These are phyloP conservation scores for Zingel zingel DNA, from an alignment of 2,113 vertebrate species.

Conservation along the genomic window DNA sequence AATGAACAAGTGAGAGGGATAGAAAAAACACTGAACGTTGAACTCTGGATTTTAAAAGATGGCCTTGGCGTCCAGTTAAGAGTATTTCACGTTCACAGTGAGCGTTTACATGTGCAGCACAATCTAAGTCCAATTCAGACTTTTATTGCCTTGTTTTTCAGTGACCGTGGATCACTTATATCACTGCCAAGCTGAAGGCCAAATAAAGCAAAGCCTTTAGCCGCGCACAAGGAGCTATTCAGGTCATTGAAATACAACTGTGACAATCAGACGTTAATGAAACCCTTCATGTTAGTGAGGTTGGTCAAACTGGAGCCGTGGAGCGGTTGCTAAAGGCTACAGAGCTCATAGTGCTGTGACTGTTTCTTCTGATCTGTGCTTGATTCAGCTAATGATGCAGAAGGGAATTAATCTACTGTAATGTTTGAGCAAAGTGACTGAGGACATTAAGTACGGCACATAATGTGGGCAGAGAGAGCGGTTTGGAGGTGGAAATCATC, in stretches of 20 bases:
- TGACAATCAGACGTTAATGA: slow-evolving; percentile 65
- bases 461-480: not conserved
- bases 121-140: slow-evolving; percentile 55
- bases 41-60: slow-evolving; percentile 62
- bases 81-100: slow-evolving; percentile 56
- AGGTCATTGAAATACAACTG: slow-evolving; percentile 69
- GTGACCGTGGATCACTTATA: slow-evolving; percentile 52
- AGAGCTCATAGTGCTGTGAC: slow-evolving; percentile 28
- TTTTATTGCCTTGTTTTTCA: slow-evolving; percentile 75
- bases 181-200: slow-evolving; percentile 58
- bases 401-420: slow-evolving; percentile 53
- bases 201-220: slow-evolving; percentile 69
- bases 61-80: slow-evolving; percentile 50
- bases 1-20: slow-evolving; percentile 69
- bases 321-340: slow-evolving; percentile 33
- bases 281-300: slow-evolving; percentile 49
- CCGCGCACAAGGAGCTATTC: slow-evolving; percentile 75
- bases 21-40: slow-evolving; percentile 57
- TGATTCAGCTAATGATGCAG: slow-evolving; percentile 63
- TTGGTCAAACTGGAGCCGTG: slow-evolving; percentile 45
- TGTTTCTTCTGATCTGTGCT: slow-evolving; percentile 45
- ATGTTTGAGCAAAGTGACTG: slow-evolving; percentile 25
- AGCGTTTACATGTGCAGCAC: slow-evolving; percentile 49
- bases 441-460: slow-evolving; percentile 22
- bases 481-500: not conserved